phyloP scores from a whole-genome alignment of 2,113 vertebrate species.

The Thalassoma bifasciatum region DNA sequence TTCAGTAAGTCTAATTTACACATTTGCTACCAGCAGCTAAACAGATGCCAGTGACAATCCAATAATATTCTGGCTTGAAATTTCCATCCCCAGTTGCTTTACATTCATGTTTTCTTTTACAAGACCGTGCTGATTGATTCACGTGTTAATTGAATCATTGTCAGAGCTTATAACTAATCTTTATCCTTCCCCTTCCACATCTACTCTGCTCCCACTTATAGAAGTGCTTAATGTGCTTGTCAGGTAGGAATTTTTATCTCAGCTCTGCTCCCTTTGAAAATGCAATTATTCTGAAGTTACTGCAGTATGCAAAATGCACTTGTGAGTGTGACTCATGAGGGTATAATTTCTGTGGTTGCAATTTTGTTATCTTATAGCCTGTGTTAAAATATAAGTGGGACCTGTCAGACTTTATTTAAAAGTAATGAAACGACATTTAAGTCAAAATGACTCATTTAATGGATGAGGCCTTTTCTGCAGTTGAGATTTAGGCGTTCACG shows the following conservation, averaged over 20 bases:
- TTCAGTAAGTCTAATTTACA: too few species aligned
- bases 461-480: background rate
- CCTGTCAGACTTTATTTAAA: background rate
- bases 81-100: too few species aligned
- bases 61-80: too few species aligned
- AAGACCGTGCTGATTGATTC: background rate
- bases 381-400: slow-evolving; percentile 8
- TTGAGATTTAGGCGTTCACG: background rate
- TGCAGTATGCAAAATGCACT: background rate
- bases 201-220: background rate
- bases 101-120: too few species aligned
- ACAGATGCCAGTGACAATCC: too few species aligned
- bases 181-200: background rate
- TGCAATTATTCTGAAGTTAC: slow-evolving; percentile 8
- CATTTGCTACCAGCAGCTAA: too few species aligned
- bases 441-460: background rate
- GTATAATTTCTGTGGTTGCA: background rate
- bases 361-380: background rate
- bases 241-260: background rate
- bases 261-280: background rate
- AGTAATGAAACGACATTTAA: slow-evolving; percentile 1
- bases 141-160: background rate
- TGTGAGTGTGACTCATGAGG: background rate
- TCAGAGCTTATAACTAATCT: background rate
- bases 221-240: background rate